Percentiles rank a stretch among this genome's conserved stretches.
phyloP scores from a whole-genome alignment of 2,797 vertebrate genomes.

The Gallinago solitaria region DNA sequence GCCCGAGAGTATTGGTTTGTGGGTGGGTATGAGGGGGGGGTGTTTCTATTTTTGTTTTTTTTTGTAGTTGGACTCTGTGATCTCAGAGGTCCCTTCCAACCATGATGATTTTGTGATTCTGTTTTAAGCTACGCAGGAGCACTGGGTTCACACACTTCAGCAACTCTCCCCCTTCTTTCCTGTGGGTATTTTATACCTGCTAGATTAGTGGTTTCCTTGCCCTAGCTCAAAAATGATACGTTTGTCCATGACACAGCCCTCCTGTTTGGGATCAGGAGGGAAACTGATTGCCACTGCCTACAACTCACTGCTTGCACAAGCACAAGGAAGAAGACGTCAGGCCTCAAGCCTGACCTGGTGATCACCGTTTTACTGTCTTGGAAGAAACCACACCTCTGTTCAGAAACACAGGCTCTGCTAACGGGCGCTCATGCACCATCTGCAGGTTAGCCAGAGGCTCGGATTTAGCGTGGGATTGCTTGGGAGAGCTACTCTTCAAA shows the following conservation, averaged over 20 bases:
- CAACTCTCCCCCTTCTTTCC: background rate
- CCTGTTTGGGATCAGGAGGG: background rate
- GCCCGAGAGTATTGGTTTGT: too few relatives aligned
- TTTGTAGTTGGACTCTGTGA: too few relatives aligned
- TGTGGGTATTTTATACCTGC: fast-evolving
- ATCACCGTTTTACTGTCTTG: background rate
- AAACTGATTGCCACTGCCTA: fast-evolving
- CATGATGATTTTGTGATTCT: too few relatives aligned
- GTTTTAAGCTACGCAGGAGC: background rate
- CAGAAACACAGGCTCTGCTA: background rate
- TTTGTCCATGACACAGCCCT: fast-evolving
- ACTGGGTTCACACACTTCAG: background rate
- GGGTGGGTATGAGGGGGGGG: too few relatives aligned
- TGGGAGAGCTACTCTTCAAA: background rate
- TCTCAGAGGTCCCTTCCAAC: too few relatives aligned
- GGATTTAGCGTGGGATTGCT: background rate
- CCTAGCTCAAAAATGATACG: fast-evolving
- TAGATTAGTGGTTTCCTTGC: background rate
- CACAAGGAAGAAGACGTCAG: fast-evolving
- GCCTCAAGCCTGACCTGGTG: background rate
- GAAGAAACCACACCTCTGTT: background rate
- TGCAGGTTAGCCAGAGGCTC: fast-evolving
- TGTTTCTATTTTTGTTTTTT: too few relatives aligned
- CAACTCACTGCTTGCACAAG: fast-evolving
- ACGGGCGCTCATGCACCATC: fast-evolving